A percentile compares a stretch with the other conserved stretches of the same genome.
Conservation (phyloP, 64 coral and sea anemone species). For the Montipora efflorescens region DNA sequence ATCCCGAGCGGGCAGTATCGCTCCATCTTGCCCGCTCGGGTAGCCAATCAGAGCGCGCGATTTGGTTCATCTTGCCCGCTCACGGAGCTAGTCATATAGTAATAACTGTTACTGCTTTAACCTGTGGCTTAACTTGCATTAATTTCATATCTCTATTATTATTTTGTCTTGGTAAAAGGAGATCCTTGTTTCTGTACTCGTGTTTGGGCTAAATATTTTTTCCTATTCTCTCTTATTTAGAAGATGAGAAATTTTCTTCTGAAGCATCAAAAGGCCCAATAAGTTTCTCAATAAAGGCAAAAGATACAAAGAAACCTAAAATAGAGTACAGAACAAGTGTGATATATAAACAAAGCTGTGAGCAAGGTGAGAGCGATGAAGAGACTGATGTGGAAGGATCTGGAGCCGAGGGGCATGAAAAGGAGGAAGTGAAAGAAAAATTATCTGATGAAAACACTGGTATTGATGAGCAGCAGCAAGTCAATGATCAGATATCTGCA, state of each 20-base stretch:
- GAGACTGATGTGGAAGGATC: constrained; percentile 53
- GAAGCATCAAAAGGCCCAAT: constrained; percentile 79
- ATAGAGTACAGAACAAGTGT: constrained; percentile 93
- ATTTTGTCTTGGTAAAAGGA: not conserved
- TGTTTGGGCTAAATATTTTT: not conserved
- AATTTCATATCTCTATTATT: not conserved
- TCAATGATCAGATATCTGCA: constrained; percentile 9
- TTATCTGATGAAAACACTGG: not conserved
- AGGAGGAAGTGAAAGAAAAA: not conserved
- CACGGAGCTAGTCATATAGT: too few species aligned
- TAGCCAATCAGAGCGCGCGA: too few species aligned
- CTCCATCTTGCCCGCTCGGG: too few species aligned
- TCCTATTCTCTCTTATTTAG: not conserved
- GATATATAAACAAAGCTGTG: constrained; percentile 89
- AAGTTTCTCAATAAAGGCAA: constrained; percentile 93
- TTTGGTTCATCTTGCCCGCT: too few species aligned
- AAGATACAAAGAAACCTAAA: constrained; percentile 86
- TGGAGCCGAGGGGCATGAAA: constrained; percentile 38
- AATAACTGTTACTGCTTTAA: too few species aligned
- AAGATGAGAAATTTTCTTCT: not conserved
- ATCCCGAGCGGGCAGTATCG: too few species aligned
- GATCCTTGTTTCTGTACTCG: not conserved
- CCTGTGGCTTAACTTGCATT: too few species aligned
- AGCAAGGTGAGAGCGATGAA: constrained; percentile 84
- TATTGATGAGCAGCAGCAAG: not conserved